phyloP scores from a whole-genome alignment of 1,140 invertebrate species.

The Ylistrum balloti region DNA sequence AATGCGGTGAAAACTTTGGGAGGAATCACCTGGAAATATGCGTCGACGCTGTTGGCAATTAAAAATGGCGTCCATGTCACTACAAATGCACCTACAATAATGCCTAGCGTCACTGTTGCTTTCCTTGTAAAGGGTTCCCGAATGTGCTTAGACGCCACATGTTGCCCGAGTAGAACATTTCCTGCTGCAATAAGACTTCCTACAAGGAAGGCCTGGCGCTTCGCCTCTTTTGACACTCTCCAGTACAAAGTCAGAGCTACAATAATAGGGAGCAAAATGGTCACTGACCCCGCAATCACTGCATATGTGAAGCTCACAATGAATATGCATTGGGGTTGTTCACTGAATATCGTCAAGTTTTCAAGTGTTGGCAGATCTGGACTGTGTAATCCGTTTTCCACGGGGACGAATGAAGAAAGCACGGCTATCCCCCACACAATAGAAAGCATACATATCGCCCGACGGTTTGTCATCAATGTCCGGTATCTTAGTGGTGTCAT shows the following conservation, averaged over 20 bases:
- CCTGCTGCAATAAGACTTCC: slow-evolving; percentile 72
- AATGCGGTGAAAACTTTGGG: slow-evolving; percentile 68
- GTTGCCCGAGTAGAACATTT: slow-evolving; percentile 73
- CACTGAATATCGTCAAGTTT: slow-evolving; percentile 72
- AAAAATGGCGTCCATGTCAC: slow-evolving; percentile 99
- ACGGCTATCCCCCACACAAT: slow-evolving; percentile 97
- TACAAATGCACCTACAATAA: slow-evolving; percentile 90
- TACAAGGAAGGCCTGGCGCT: slow-evolving; percentile 75
- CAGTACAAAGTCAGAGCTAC: slow-evolving; percentile 76
- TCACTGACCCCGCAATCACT: slow-evolving; percentile 69
- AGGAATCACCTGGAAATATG: slow-evolving; percentile 89
- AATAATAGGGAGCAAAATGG: slow-evolving; percentile 76
- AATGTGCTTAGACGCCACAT: slow-evolving; percentile 73
- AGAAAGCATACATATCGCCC: slow-evolving; percentile 92
- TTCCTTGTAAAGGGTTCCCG: slow-evolving; percentile 77
- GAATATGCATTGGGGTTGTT: slow-evolving; percentile 73
- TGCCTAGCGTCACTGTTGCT: slow-evolving; percentile 78
- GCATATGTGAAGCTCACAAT: slow-evolving; percentile 74
- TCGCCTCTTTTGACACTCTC: slow-evolving; percentile 76
- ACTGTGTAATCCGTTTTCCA: slow-evolving; percentile 93
- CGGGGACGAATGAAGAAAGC: slow-evolving; percentile 97
- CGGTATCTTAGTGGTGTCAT: slow-evolving; percentile 99
- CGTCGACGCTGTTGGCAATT: slow-evolving; percentile 96
- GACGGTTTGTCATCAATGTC: slow-evolving; percentile 93
- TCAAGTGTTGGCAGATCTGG: slow-evolving; percentile 66